Evolutionary conservation across 2,888 invertebrate genomes (phyloP).

Genomic region (Aplocera efformata): DNA sequence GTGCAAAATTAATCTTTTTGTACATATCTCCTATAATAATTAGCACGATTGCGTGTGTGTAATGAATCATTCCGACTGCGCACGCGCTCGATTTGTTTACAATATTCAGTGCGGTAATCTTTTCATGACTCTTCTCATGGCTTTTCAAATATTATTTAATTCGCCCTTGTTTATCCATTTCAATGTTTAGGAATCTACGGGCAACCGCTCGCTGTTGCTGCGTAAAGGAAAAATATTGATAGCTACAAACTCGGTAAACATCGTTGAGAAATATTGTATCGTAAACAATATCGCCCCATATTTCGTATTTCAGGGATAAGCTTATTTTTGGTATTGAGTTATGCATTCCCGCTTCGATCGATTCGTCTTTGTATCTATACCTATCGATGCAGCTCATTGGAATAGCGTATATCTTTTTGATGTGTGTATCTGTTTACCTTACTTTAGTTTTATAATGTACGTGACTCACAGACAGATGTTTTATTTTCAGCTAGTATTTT

Average conservation of each 20-base stretch:
- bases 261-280: constrained; percentile 26
- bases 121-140: constrained; percentile 51
- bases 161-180: constrained; percentile 41
- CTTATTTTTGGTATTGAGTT: constrained; percentile 14
- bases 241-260: constrained; percentile 28
- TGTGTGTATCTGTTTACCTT: constrained; percentile 55
- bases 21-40: constrained; percentile 45
- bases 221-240: constrained; percentile 28
- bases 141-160: constrained; percentile 45
- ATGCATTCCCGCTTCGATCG: constrained; percentile 9
- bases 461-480: constrained; percentile 66
- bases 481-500: constrained; percentile 58
- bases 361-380: neutral
- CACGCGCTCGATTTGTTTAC: constrained; percentile 69
- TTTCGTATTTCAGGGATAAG: constrained; percentile 20
- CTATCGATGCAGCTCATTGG: constrained; percentile 30
- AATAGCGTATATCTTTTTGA: constrained; percentile 39
- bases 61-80: constrained; percentile 53
- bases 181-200: constrained; percentile 30
- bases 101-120: constrained; percentile 60
- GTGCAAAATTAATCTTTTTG: constrained; percentile 33
- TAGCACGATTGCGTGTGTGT: constrained; percentile 35
- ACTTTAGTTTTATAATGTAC: constrained; percentile 56
- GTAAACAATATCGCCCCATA: constrained; percentile 30
- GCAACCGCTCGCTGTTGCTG: constrained; percentile 27